These are phyloP conservation scores for Lissocephala sabroskyi DNA, from an alignment of 2,888 invertebrate species.

Conservation along the genomic window DNA sequence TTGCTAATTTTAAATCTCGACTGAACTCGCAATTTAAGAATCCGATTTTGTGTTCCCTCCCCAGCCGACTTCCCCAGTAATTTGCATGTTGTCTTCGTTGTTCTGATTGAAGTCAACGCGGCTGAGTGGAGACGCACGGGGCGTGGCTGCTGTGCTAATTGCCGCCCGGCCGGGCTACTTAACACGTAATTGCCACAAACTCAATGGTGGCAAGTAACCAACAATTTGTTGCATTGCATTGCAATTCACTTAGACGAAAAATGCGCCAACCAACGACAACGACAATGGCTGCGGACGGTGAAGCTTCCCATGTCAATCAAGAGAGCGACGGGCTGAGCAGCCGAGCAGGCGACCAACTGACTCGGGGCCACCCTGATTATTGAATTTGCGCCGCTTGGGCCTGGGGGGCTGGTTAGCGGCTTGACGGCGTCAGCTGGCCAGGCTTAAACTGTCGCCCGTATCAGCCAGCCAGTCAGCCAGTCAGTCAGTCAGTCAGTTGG, in stretches of 20 bases:
- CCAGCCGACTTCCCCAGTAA: no score
- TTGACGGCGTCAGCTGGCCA: constrained; percentile 11
- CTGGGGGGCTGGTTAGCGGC: constrained; percentile 50
- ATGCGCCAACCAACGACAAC: constrained; percentile 10
- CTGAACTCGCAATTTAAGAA: no score
- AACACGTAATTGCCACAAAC: constrained; percentile 48
- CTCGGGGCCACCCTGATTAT: constrained; percentile 39
- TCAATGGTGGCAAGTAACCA: constrained; percentile 29
- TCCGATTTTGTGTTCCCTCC: no score
- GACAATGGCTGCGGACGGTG: no score
- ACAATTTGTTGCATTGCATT: constrained; percentile 12
- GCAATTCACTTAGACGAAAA: constrained; percentile 25
- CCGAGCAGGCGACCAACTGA: background rate
- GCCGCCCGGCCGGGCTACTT: constrained; percentile 43
- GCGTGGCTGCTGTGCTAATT: no score
- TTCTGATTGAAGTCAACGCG: no score
- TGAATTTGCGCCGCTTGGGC: constrained; percentile 28
- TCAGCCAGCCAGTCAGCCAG: no score
- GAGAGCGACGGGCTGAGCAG: no score
- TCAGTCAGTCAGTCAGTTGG: no score
- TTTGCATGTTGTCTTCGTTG: no score
- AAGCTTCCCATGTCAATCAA: constrained; percentile 63
- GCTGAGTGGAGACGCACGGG: no score
- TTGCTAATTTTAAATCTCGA: no score
- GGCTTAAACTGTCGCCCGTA: constrained; percentile 47